Conservation (phyloP, 2,888 invertebrate species). For the Callosobruchus maculatus region DNA sequence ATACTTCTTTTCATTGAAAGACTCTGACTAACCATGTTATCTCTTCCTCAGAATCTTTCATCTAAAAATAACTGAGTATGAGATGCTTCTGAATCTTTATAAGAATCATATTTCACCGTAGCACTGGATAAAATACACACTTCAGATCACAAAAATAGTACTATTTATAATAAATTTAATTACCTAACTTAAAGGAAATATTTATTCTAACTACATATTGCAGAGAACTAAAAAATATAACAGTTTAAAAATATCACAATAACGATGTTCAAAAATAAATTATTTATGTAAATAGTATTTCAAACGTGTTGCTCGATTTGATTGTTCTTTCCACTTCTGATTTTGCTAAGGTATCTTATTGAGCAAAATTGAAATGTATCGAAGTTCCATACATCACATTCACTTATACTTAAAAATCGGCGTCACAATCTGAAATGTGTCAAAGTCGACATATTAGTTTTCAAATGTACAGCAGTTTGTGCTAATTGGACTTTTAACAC, state of each 20-base stretch:
- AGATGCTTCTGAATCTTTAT: background rate
- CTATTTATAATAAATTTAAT: background rate
- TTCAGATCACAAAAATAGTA: background rate
- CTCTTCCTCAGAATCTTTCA: too few species aligned
- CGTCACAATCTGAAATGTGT: background rate
- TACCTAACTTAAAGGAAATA: background rate
- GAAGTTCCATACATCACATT: background rate
- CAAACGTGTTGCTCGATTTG: constrained; percentile 4
- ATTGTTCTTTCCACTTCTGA: constrained; percentile 13
- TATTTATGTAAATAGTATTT: background rate
- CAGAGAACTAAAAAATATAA: constrained; percentile 5
- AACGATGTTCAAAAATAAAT: constrained; percentile 14
- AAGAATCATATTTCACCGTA: background rate
- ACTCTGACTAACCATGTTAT: too few species aligned
- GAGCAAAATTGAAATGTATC: background rate
- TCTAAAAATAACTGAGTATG: background rate
- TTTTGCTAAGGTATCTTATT: background rate
- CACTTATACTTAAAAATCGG: background rate
- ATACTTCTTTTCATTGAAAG: too few species aligned
- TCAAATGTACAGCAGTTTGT: too few species aligned
- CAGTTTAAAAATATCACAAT: constrained; percentile 20
- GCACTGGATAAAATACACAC: background rate
- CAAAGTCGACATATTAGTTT: background rate
- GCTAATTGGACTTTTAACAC: too few species aligned
- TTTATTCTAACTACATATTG: constrained; percentile 1